Conservation (phyloP, 2,113 vertebrate genomes). For the Marmota monax region DNA sequence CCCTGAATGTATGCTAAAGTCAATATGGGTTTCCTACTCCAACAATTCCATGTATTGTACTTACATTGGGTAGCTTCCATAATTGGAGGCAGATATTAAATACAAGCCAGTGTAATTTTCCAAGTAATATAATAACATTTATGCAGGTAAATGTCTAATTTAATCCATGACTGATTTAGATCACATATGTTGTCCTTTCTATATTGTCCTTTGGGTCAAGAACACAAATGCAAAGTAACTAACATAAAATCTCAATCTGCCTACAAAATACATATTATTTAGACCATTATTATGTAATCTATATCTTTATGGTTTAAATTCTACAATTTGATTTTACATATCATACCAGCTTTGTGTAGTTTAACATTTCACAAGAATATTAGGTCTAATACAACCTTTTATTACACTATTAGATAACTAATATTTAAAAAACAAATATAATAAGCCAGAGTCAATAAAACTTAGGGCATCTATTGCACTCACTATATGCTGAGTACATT, state of each 20-base stretch:
- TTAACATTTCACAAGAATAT: background rate
- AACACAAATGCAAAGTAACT: background rate
- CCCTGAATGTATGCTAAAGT: background rate
- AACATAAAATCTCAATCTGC: background rate
- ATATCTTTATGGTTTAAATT: background rate
- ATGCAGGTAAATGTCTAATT: background rate
- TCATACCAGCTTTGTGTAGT: background rate
- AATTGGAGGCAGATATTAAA: background rate
- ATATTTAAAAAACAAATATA: constrained; percentile 1
- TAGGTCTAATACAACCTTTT: background rate
- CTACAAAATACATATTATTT: background rate
- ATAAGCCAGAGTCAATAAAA: background rate
- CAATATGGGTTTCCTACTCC: background rate
- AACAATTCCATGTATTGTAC: background rate
- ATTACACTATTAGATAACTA: background rate
- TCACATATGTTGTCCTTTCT: background rate
- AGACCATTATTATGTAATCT: background rate
- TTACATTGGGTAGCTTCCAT: background rate
- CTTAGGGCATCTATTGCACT: background rate
- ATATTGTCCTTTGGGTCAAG: background rate
- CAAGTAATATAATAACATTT: background rate
- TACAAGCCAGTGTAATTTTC: background rate
- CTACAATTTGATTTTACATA: background rate
- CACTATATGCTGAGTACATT: background rate
- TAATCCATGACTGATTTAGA: background rate